These are phyloP conservation scores for Lydus trimaculatus DNA, from an alignment of 2,888 invertebrate species.

Conservation along the genomic window DNA sequence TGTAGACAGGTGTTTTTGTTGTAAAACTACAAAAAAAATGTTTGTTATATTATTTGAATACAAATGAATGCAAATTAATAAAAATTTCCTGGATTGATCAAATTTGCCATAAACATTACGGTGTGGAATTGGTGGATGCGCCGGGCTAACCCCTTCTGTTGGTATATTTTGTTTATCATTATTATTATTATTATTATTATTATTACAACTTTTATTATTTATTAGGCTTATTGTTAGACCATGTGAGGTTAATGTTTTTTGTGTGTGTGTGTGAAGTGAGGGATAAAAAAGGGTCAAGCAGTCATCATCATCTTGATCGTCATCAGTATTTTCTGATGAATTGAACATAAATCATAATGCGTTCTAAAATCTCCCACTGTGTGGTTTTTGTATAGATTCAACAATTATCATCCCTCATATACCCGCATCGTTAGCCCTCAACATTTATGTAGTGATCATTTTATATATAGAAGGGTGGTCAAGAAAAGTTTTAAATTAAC, in stretches of 20 bases:
- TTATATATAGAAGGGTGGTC: constrained; percentile 17
- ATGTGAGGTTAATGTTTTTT: no score
- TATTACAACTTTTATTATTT: no score
- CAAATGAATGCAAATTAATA: neutral
- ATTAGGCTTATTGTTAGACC: no score
- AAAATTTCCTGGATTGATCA: neutral
- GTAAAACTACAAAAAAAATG: neutral
- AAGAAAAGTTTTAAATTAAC: neutral
- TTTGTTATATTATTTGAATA: neutral
- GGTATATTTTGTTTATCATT: no score
- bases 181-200: no score
- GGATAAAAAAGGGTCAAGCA: no score
- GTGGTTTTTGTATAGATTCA: constrained; percentile 44
- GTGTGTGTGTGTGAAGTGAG: no score
- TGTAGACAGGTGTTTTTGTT: neutral
- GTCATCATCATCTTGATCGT: neutral
- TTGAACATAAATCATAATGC: constrained; percentile 44
- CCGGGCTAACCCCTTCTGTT: neutral
- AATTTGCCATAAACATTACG: neutral
- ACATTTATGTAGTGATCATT: neutral
- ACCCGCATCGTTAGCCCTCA: constrained; percentile 38
- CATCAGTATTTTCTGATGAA: constrained; percentile 21
- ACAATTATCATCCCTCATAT: constrained; percentile 46
- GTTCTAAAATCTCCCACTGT: constrained; percentile 43
- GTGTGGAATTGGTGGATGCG: neutral